Evolutionary conservation across 2,113 vertebrate species (phyloP).

Genomic region (Noctilio leporinus): DNA sequence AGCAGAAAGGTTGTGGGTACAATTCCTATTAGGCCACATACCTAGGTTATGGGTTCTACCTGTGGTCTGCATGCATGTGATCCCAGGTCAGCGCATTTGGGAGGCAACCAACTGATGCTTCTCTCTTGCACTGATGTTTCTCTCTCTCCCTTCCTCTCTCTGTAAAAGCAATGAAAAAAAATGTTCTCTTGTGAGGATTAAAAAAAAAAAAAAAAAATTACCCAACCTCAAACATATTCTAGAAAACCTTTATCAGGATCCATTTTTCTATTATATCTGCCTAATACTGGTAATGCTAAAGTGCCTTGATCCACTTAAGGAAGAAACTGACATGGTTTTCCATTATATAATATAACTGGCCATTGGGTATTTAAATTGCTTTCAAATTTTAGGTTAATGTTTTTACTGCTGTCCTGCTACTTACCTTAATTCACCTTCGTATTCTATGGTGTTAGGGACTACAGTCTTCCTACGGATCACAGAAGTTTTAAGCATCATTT

Average conservation of each 20-base stretch:
- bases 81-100: no score
- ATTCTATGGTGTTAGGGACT: constrained; percentile 50
- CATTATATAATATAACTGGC: constrained; percentile 48
- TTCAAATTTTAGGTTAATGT: constrained; percentile 58
- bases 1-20: no score
- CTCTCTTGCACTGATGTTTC: no score
- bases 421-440: constrained; percentile 52
- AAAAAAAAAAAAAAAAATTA: no score
- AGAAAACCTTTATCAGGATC: constrained; percentile 44
- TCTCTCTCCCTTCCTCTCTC: no score
- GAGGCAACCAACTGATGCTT: no score
- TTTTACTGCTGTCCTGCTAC: constrained; percentile 48
- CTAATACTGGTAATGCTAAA: not conserved
- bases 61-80: no score
- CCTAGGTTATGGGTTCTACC: no score
- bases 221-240: not conserved
- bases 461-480: constrained; percentile 51
- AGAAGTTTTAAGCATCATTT: constrained; percentile 36
- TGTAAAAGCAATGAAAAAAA: no score
- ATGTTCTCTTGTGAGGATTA: no score
- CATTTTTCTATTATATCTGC: constrained; percentile 57
- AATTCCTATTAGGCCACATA: no score
- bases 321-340: constrained; percentile 40
- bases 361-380: constrained; percentile 56
- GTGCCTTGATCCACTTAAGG: not conserved